Percentiles rank a stretch among this genome's conserved stretches.
Evolutionary conservation across 2,888 invertebrate genomes (phyloP).

Genomic region (Nomada ruficornis): DNA sequence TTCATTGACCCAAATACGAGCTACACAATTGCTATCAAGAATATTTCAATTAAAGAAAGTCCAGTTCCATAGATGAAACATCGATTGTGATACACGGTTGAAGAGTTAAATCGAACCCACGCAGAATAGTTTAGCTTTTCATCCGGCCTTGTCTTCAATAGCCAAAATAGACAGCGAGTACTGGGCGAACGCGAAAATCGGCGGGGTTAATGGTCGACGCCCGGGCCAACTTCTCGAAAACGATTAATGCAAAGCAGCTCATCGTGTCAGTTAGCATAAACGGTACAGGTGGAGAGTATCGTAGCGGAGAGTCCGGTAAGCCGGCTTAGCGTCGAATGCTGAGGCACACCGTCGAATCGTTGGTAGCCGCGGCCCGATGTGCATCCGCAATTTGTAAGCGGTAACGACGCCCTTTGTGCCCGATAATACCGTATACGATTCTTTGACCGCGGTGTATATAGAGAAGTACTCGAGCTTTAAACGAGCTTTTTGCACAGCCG

Average conservation of each 20-base stretch:
- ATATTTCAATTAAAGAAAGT: no score
- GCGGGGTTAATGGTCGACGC: constrained; percentile 6
- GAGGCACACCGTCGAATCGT: constrained; percentile 50
- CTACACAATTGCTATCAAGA: no score
- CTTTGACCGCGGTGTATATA: constrained; percentile 46
- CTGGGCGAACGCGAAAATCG: no score
- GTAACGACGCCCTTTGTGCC: constrained; percentile 54
- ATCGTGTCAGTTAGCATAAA: constrained; percentile 68
- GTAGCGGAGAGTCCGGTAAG: constrained; percentile 55
- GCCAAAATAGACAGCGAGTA: no score
- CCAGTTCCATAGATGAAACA: no score
- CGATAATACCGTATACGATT: constrained; percentile 57
- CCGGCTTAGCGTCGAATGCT: constrained; percentile 66
- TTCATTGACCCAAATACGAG: no score
- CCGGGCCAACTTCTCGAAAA: constrained; percentile 50
- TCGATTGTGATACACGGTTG: no score
- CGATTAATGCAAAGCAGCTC: constrained; percentile 74
- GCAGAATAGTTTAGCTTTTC: no score
- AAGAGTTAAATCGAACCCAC: no score
- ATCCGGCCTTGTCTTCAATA: no score
- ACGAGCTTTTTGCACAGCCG: constrained; percentile 33
- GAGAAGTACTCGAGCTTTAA: constrained; percentile 18
- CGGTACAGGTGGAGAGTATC: constrained; percentile 57
- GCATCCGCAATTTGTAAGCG: constrained; percentile 60
- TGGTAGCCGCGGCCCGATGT: constrained; percentile 38